Evolutionary conservation across 2,113 vertebrate genomes (phyloP).

Genomic region (Cynoglossus semilaevis): DNA sequence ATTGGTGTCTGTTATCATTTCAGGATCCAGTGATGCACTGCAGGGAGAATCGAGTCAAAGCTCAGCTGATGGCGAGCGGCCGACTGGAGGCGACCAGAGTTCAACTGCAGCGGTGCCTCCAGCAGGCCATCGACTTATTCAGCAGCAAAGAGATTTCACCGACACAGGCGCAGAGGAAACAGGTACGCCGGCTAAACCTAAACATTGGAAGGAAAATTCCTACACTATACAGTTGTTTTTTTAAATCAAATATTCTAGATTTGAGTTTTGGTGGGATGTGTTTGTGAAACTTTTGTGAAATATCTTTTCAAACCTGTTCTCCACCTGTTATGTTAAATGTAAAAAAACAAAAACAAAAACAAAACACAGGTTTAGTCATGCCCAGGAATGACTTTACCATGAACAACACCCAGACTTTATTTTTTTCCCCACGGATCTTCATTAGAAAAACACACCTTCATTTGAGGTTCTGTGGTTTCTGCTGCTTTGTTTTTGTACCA

Average conservation of each 20-base stretch:
- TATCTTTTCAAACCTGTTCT: not conserved
- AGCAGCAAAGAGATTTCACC: slow-evolving; percentile 54
- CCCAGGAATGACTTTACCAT: too few species aligned
- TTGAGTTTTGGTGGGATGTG: too few species aligned
- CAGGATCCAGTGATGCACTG: slow-evolving; percentile 20
- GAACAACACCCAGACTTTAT: not conserved
- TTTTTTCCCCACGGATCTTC: too few species aligned
- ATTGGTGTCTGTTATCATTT: not conserved
- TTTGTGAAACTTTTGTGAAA: too few species aligned
- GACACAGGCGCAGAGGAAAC: slow-evolving; percentile 60
- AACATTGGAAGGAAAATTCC: not conserved
- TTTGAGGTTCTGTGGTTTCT: slow-evolving; percentile 12
- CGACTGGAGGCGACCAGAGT: slow-evolving; percentile 63
- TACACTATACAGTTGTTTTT: too few species aligned
- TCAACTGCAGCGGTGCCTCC: slow-evolving; percentile 61
- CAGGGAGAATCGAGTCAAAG: slow-evolving; percentile 56
- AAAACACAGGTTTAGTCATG: not conserved
- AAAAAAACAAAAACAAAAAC: too few species aligned
- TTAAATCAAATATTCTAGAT: too few species aligned
- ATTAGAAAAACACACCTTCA: not conserved
- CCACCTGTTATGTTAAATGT: not conserved
- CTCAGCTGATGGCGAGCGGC: slow-evolving; percentile 61
- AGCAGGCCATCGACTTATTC: slow-evolving; percentile 61
- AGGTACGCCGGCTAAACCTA: slow-evolving; percentile 41
- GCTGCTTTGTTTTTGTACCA: slow-evolving; percentile 13